phyloP scores from a whole-genome alignment of 2,888 invertebrate genomes.

The Tinea trinotella region DNA sequence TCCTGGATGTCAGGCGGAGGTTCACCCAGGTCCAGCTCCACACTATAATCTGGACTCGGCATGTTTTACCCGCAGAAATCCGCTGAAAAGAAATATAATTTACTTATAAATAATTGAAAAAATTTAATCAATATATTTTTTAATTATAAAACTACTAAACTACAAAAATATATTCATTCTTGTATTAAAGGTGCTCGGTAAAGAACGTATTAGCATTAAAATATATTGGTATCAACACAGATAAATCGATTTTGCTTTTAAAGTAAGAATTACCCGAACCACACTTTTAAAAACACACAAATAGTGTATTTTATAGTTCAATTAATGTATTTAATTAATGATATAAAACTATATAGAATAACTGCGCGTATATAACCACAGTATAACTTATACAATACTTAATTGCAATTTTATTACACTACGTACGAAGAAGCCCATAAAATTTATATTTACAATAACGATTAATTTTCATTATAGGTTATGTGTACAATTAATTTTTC shows the following conservation, averaged over 20 bases:
- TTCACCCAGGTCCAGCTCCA: conserved; percentile 76
- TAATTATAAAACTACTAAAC: too few relatives aligned
- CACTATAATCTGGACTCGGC: conserved; percentile 69
- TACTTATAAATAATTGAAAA: neutral
- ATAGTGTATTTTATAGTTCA: neutral
- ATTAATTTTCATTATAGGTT: neutral
- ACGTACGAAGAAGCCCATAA: neutral
- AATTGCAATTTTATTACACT: neutral
- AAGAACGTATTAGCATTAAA: too few relatives aligned
- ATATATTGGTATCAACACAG: too few relatives aligned
- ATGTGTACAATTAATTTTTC: too few relatives aligned
- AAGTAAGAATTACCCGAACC: too few relatives aligned
- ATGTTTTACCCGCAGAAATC: conserved; percentile 31
- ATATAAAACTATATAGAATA: too few relatives aligned
- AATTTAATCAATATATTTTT: neutral
- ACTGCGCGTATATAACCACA: neutral
- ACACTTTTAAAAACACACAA: too few relatives aligned
- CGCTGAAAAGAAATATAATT: neutral
- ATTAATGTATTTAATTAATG: neutral
- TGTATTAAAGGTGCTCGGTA: too few relatives aligned
- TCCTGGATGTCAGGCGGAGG: conserved; percentile 77
- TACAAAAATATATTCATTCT: too few relatives aligned
- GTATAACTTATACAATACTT: neutral
- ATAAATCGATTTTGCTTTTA: too few relatives aligned
- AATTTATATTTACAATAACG: neutral